Percentiles rank a stretch among this genome's conserved stretches.
phyloP scores from a whole-genome alignment of 2,888 invertebrate genomes.

The Axea sp. region DNA sequence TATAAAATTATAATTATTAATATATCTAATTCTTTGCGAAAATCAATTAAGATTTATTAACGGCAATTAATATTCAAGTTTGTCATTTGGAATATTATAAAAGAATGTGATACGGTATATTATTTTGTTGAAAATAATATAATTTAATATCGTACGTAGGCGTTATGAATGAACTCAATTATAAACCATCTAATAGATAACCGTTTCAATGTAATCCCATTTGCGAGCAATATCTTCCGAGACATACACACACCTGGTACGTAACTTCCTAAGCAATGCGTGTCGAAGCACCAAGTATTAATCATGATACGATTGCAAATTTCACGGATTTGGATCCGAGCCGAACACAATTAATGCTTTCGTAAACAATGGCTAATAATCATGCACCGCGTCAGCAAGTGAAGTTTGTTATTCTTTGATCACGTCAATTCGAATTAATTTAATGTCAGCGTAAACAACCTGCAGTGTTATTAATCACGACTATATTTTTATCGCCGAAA shows the following conservation, averaged over 20 bases:
- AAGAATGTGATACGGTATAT: too few relatives aligned
- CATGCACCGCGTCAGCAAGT: constrained; percentile 19
- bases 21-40: too few relatives aligned
- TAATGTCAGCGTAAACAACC: constrained; percentile 8
- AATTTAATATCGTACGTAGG: too few relatives aligned
- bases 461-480: constrained; percentile 30
- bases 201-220: constrained; percentile 22
- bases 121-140: too few relatives aligned
- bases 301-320: constrained; percentile 44
- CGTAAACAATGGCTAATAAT: constrained; percentile 34
- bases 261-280: constrained; percentile 32
- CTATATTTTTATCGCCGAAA: too few relatives aligned
- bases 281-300: constrained; percentile 36
- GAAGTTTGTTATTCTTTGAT: constrained; percentile 30
- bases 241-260: constrained; percentile 50
- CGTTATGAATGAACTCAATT: constrained; percentile 23
- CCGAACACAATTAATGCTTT: constrained; percentile 35
- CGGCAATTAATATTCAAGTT: too few relatives aligned
- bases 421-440: constrained; percentile 21
- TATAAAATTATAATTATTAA: too few relatives aligned
- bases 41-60: too few relatives aligned
- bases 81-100: too few relatives aligned
- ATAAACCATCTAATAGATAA: constrained; percentile 22
- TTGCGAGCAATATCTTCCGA: constrained; percentile 41
- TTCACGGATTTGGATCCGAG: constrained; percentile 23